Percentiles rank a stretch among this genome's conserved stretches.
These are phyloP conservation scores for Falco concolor DNA, from an alignment of 2,797 vertebrate species.

Conservation along the genomic window DNA sequence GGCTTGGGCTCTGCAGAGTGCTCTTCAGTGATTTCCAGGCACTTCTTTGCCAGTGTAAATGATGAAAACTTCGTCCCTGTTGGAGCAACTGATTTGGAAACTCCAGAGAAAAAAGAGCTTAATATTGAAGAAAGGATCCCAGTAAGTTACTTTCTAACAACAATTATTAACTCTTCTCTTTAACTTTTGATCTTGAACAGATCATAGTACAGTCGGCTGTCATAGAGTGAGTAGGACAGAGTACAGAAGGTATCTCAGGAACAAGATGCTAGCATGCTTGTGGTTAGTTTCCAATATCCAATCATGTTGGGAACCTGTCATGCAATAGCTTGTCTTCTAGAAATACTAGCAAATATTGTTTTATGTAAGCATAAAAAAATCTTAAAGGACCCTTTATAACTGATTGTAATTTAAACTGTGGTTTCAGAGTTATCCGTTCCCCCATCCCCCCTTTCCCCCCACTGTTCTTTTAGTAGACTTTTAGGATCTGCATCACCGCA, in stretches of 20 bases:
- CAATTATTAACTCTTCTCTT: neutral
- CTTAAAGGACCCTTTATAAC: neutral
- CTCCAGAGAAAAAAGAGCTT: constrained; percentile 69
- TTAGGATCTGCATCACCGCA: neutral
- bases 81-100: constrained; percentile 62
- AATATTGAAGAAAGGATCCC: constrained; percentile 89
- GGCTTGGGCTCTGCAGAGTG: constrained; percentile 46
- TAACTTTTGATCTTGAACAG: neutral
- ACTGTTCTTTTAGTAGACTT: neutral
- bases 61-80: constrained; percentile 68
- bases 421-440: neutral
- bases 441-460: neutral
- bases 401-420: neutral
- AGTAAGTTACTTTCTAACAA: constrained; percentile 66
- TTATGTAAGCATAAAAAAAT: neutral
- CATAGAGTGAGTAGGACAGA: neutral
- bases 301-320: neutral
- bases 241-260: neutral
- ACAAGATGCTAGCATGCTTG: neutral
- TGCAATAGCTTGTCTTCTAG: neutral
- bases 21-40: constrained; percentile 20
- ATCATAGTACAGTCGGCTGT: neutral
- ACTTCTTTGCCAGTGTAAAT: constrained; percentile 71
- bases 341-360: neutral
- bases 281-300: neutral